These are phyloP conservation scores for Drosophila anceps DNA, from an alignment of 2,888 invertebrate species.

Conservation along the genomic window DNA sequence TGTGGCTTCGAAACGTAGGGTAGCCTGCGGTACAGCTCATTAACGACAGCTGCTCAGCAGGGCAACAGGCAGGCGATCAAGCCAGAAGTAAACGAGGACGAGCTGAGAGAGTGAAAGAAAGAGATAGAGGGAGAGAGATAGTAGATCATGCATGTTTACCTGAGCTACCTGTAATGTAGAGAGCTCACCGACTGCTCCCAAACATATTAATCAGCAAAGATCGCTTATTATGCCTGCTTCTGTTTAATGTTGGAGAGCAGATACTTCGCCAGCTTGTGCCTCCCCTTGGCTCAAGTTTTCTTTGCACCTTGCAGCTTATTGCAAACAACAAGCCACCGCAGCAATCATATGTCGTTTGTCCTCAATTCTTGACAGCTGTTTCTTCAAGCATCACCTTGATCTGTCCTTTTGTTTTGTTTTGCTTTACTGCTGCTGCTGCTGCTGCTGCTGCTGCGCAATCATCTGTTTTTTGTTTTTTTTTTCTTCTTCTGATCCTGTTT, in stretches of 20 bases:
- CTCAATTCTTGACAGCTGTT: slow-evolving; percentile 73
- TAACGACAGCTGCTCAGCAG: slow-evolving; percentile 77
- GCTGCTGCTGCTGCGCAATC: slow-evolving; percentile 38
- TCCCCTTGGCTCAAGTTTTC: neutral
- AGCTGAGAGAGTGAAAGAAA: neutral
- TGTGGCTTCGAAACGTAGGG: neutral
- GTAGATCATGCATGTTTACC: slow-evolving; percentile 46
- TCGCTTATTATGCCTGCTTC: slow-evolving; percentile 73
- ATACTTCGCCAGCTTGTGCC: slow-evolving; percentile 6
- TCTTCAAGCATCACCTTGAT: slow-evolving; percentile 40
- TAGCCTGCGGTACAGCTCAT: slow-evolving; percentile 60
- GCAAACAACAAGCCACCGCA: slow-evolving; percentile 35
- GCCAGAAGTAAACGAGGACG: neutral
- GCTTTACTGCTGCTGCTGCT: slow-evolving; percentile 24
- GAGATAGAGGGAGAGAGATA: neutral
- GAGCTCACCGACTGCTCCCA: slow-evolving; percentile 26
- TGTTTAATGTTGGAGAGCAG: slow-evolving; percentile 58
- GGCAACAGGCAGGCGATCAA: neutral
- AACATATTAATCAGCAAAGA: slow-evolving; percentile 64
- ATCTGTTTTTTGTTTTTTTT: slow-evolving; percentile 47
- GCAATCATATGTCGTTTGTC: slow-evolving; percentile 45
- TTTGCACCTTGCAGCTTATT: slow-evolving; percentile 76
- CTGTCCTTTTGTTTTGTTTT: slow-evolving; percentile 59
- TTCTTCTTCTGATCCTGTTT: slow-evolving; percentile 21
- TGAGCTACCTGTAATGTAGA: slow-evolving; percentile 43